Evolutionary conservation across 2,113 vertebrate genomes (phyloP), one percentile per base, ranked within the genome.

Genomic region (Chaenogobius annularis): DNA sequence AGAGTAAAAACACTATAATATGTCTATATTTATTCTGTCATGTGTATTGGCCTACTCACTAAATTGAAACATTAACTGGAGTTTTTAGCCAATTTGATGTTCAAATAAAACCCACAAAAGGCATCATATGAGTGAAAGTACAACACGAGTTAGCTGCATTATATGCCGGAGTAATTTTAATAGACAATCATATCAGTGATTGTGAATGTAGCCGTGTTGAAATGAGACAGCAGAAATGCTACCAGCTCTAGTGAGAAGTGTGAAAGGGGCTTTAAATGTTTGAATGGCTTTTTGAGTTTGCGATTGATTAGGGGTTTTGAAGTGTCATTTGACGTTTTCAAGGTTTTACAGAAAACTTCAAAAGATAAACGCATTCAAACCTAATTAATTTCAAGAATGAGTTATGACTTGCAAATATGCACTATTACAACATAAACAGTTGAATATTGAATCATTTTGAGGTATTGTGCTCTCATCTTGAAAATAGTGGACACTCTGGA

Each of bases 161-260:
- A 84, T 74, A 54, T 77, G 68, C 12, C 3, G 26, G 23, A 40
- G 22, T 22, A 37, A 43, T 81, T 31, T 31, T 31, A 76, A 80
- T 81, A 72, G 77, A 83, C 68, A 83, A 73, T 54, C 67, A 15
- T 43, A 78, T 72, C 47, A 75, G 56, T 67, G 61, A 58, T 61
- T 47, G 15, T 50, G 61, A 26, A 15, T 7, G 44, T n/a, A 44
- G 9, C 14, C 4, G 44, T 22, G 43, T 70, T 22, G 44, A 10
- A 58, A 66, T 54, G 55, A 68, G 35, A 44, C 47, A 50, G 64
- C 48, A 67, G 43, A 70, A 72, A 71, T 37, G 54, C 40, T 37
- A 44, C 23, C 22, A 46, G 43, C 54, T 66, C 20, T 26, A 14
- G 10, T 22, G 12, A 23, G 40, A 68, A 20, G 46, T 44, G 46